These are phyloP conservation scores for Margaritifera margaritifera DNA, from an alignment of 2,888 invertebrate species.

Conservation along the genomic window DNA sequence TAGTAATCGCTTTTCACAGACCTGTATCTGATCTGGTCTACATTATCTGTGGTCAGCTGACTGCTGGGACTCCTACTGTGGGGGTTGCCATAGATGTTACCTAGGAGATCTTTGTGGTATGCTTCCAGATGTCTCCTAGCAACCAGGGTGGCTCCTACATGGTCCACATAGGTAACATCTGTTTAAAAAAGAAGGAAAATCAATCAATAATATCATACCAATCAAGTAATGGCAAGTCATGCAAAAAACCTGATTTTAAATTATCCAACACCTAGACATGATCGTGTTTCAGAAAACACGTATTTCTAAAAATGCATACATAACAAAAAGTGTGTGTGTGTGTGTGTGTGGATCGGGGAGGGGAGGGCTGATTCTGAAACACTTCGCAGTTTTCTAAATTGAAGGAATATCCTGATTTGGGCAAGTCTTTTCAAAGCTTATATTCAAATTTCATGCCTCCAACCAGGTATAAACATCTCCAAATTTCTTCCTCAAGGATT, in stretches of 20 bases:
- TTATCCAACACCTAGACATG: neutral
- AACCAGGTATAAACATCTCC: too few relatives aligned
- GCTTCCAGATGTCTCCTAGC: constrained; percentile 82
- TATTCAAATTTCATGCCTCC: too few relatives aligned
- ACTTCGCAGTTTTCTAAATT: too few relatives aligned
- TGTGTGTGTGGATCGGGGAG: too few relatives aligned
- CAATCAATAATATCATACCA: neutral
- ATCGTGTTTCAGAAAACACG: too few relatives aligned
- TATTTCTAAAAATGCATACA: too few relatives aligned
- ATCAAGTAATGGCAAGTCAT: neutral
- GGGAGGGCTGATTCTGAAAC: too few relatives aligned
- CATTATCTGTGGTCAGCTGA: constrained; percentile 84
- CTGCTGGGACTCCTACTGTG: constrained; percentile 85
- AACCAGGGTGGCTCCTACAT: constrained; percentile 90
- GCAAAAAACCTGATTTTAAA: neutral
- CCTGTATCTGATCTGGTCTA: constrained; percentile 88
- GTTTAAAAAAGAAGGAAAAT: constrained; percentile 12
- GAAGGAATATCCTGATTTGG: too few relatives aligned
- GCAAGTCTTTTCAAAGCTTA: too few relatives aligned
- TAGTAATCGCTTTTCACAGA: constrained; percentile 65
- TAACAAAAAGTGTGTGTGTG: too few relatives aligned
- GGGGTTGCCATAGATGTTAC: constrained; percentile 91
- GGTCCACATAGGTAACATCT: constrained; percentile 83
- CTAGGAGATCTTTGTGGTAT: constrained; percentile 79
- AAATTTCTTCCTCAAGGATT: too few relatives aligned